Evolutionary conservation across 2,888 invertebrate species (phyloP), one percentile per base, ranked within the genome.

Genomic region (Luffia ferchaultella): DNA sequence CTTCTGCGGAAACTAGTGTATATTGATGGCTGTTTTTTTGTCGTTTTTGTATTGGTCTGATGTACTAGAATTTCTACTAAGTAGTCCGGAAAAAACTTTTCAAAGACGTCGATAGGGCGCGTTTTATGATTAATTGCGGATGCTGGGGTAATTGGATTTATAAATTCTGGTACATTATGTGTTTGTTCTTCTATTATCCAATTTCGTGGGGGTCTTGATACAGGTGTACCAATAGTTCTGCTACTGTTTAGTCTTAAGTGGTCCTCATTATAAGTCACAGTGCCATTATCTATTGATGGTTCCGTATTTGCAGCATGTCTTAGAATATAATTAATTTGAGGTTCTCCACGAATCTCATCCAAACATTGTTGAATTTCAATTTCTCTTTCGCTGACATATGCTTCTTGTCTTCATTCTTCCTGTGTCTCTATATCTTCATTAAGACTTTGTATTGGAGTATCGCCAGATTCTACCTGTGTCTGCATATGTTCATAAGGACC

Each of bases 41-140:
- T 7, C 1, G 60, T 59, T 48, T 60, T 47, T 61, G 53, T 55
- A 42, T 60, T 59, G 19, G 61, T 63, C 56, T 62, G 57, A 59
- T 56, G 55, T 45, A 52, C 57, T 51, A 59, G 54, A 50, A 59
- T 53, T 42, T 54, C 48, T 43, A 60, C 52, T 48, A 60, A 46
- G 46, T 57, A 42, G 51, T 58, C 55, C 46, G 60, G 58, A 55
- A 62, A 62, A 55, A 58, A 52, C 54, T 30, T 54, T 50, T 60
- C 53, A 53, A 60, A 59, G 55, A 58, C 44, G 51, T 45, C 43
- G 41, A 59, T 53, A 20, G 58, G 54, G 20, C 18, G 52, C n/a
- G 55, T 58, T 57, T 57, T 57, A 52, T 59, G 55, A 49, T 18
- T 55, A 44, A 52, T 54, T 53, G 48, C 48, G 43, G 51, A 49